Conservation (phyloP, 1,140 invertebrate species). For the Brevipalpus yothersi region DNA sequence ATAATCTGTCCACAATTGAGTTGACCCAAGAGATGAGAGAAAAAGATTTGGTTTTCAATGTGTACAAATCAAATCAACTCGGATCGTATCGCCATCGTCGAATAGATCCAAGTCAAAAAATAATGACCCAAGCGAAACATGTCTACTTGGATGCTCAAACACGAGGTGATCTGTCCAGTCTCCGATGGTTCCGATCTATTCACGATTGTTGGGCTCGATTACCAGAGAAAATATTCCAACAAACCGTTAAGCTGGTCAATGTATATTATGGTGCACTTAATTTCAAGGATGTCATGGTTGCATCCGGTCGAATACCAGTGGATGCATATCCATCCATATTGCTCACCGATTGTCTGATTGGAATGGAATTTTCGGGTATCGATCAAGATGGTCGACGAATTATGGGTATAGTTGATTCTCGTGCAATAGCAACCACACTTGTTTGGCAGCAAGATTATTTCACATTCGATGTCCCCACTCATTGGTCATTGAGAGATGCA, state of each 20-base stretch:
- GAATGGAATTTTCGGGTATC: conserved; percentile 65
- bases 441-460: conserved; percentile 48
- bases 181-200: conserved; percentile 29
- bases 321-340: conserved; percentile 48
- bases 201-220: conserved; percentile 32
- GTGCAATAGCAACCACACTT: conserved; percentile 65
- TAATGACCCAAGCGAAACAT: conserved; percentile 1
- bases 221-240: not conserved
- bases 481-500: conserved; percentile 70
- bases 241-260: not conserved
- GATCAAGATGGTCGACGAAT: conserved; percentile 48
- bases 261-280: conserved; percentile 26
- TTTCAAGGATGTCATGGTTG: conserved; percentile 25
- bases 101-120: conserved; percentile 15
- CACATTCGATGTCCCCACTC: conserved; percentile 68
- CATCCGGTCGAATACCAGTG: conserved; percentile 76
- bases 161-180: conserved; percentile 9
- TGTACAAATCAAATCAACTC: not conserved
- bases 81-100: conserved; percentile 54
- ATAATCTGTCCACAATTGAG: not conserved
- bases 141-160: conserved; percentile 11
- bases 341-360: conserved; percentile 12
- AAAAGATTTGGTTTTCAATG: conserved; percentile 1
- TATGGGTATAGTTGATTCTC: conserved; percentile 78
- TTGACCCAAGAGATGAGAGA: conserved; percentile 1